Evolutionary conservation across 2,888 invertebrate genomes (phyloP).

Genomic region (Eupithecia inturbata): DNA sequence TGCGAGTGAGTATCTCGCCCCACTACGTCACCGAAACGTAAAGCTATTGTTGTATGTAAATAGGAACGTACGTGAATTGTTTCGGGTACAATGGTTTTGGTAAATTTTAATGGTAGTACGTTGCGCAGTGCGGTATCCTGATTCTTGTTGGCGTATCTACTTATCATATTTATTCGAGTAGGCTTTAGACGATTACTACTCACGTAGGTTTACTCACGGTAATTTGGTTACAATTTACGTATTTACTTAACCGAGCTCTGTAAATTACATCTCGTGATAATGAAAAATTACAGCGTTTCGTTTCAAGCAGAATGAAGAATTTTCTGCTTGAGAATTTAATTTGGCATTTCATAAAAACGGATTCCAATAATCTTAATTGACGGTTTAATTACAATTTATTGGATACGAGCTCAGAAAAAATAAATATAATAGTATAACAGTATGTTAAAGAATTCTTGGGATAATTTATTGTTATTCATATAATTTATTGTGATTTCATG

Average conservation of each 20-base stretch:
- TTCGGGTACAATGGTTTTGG: slow-evolving; percentile 66
- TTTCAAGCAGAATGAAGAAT: not conserved
- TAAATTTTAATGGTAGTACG: slow-evolving; percentile 73
- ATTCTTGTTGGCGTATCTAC: slow-evolving; percentile 47
- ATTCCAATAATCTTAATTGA: not conserved
- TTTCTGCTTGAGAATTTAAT: not conserved
- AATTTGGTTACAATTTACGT: slow-evolving; percentile 28
- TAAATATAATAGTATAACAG: not conserved
- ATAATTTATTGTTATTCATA: too few species aligned
- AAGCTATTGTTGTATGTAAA: slow-evolving; percentile 60
- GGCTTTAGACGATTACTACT: slow-evolving; percentile 40
- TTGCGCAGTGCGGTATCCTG: slow-evolving; percentile 66
- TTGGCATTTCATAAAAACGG: not conserved
- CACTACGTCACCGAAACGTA: slow-evolving; percentile 57
- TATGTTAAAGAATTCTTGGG: not conserved
- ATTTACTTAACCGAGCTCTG: slow-evolving; percentile 19
- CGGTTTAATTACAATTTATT: not conserved
- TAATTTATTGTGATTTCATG: too few species aligned
- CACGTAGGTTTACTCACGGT: slow-evolving; percentile 25
- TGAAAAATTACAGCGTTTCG: not conserved
- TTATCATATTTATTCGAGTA: slow-evolving; percentile 35
- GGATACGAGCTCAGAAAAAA: not conserved
- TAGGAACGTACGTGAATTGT: slow-evolving; percentile 61
- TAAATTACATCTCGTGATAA: not conserved
- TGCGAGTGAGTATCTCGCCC: slow-evolving; percentile 34